Evolutionary conservation across 1,140 invertebrate species (phyloP).

Genomic region (Scaptomyza hsui): DNA sequence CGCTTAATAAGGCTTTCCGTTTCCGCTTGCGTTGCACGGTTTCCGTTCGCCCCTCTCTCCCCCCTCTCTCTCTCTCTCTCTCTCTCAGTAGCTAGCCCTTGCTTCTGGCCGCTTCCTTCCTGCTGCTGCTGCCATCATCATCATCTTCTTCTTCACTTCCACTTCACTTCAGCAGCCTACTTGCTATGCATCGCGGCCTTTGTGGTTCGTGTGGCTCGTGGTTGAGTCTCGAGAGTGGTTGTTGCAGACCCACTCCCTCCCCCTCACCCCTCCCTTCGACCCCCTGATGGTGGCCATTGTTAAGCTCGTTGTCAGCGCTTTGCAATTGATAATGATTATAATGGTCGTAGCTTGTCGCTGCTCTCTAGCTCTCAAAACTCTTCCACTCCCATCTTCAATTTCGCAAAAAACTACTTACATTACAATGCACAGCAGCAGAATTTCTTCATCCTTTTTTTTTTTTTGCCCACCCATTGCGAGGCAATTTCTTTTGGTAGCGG

Average conservation of each 20-base stretch:
- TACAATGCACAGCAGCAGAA: slow-evolving; percentile 63
- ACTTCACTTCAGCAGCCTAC: slow-evolving; percentile 55
- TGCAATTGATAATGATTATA: slow-evolving; percentile 82
- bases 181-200: slow-evolving; percentile 51
- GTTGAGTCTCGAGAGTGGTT: slow-evolving; percentile 25
- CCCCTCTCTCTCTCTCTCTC: background rate
- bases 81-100: background rate
- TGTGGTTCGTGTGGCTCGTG: slow-evolving; percentile 34
- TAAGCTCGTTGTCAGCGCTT: slow-evolving; percentile 80
- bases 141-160: slow-evolving; percentile 49
- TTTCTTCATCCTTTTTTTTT: background rate
- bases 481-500: slow-evolving; percentile 62
- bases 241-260: background rate
- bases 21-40: slow-evolving; percentile 63
- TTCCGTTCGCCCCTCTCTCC: slow-evolving; percentile 8
- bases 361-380: slow-evolving; percentile 7
- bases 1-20: slow-evolving; percentile 83
- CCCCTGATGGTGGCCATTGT: slow-evolving; percentile 72
- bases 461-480: slow-evolving; percentile 44
- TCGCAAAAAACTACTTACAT: slow-evolving; percentile 67
- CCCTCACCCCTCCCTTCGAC: background rate
- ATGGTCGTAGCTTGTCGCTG: slow-evolving; percentile 56
- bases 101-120: slow-evolving; percentile 73
- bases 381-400: background rate
- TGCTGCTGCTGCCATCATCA: slow-evolving; percentile 9